Evolutionary conservation across 2,113 vertebrate species (phyloP).

Genomic region (Melanostigma gelatinosum): DNA sequence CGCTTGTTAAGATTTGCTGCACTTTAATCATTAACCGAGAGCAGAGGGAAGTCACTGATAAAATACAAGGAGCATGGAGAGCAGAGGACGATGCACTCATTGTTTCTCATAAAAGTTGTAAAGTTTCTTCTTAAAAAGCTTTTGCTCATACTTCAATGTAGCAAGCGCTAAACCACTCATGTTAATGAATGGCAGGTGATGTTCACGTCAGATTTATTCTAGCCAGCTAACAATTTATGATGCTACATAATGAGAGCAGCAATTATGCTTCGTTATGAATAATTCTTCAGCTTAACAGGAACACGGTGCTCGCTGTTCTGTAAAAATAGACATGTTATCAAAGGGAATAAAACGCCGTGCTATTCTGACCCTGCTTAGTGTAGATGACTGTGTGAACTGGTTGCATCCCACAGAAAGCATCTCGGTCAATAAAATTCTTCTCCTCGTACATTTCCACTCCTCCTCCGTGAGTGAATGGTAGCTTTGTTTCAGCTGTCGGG

Average conservation of each 20-base stretch:
- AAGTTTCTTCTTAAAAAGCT: slow-evolving; percentile 27
- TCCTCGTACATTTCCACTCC: slow-evolving; percentile 34
- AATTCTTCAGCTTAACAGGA: slow-evolving; percentile 43
- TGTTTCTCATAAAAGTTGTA: slow-evolving; percentile 23
- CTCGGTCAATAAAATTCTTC: slow-evolving; percentile 64
- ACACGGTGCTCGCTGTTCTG: slow-evolving; percentile 24
- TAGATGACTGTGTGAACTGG: slow-evolving; percentile 54
- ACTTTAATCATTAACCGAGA: slow-evolving; percentile 7
- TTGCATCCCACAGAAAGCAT: slow-evolving; percentile 60
- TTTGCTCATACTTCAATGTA: not conserved
- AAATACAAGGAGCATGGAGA: slow-evolving; percentile 12
- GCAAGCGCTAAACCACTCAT: slow-evolving; percentile 8
- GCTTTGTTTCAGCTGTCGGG: slow-evolving; percentile 74
- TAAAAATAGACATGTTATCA: slow-evolving; percentile 51
- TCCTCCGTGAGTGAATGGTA: slow-evolving; percentile 63
- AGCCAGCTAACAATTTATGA: not conserved
- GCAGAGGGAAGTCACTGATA: slow-evolving; percentile 14
- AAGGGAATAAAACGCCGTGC: slow-evolving; percentile 14
- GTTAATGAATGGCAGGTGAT: slow-evolving; percentile 24
- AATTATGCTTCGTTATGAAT: slow-evolving; percentile 40
- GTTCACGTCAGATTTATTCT: slow-evolving; percentile 28
- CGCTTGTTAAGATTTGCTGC: not conserved
- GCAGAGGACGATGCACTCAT: slow-evolving; percentile 17
- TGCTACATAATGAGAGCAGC: slow-evolving; percentile 20
- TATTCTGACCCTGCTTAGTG: slow-evolving; percentile 35